Percentiles rank a stretch among this genome's conserved stretches.
phyloP scores from a whole-genome alignment of 2,113 vertebrate genomes.

The Montifringilla adamsi region DNA sequence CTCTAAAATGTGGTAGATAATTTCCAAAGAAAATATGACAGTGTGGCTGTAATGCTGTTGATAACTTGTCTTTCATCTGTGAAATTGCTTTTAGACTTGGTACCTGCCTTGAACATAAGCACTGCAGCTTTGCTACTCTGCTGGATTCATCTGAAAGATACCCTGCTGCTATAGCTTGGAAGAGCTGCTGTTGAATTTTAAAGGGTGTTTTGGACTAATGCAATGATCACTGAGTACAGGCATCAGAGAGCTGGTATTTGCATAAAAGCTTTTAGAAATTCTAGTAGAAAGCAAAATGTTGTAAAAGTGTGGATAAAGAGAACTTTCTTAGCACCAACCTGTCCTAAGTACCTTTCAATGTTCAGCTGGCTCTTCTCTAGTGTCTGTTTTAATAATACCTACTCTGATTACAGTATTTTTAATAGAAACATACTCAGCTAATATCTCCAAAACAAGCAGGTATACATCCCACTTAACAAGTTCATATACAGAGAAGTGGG shows the following conservation, averaged over 20 bases:
- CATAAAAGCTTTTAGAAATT: constrained; percentile 11
- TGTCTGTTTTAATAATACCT: not conserved
- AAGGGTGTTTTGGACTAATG: not conserved
- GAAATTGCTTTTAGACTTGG: constrained; percentile 48
- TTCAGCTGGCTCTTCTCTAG: not conserved
- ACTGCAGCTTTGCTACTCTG: not conserved
- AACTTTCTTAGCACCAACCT: not conserved
- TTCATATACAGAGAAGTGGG: not conserved
- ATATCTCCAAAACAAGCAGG: not conserved
- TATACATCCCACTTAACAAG: not conserved
- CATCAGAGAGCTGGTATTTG: not conserved
- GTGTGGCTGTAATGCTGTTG: not conserved
- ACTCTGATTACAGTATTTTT: not conserved
- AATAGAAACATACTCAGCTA: not conserved
- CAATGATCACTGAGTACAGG: not conserved
- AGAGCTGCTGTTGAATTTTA: not conserved
- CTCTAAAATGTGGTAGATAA: not conserved
- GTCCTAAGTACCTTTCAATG: not conserved
- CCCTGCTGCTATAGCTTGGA: not conserved
- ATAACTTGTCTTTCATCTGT: constrained; percentile 54
- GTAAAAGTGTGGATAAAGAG: not conserved
- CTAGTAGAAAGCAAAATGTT: not conserved
- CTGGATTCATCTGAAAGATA: constrained; percentile 36
- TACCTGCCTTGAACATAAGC: not conserved
- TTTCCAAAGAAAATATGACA: constrained; percentile 35